Evolutionary conservation across 2,888 invertebrate species (phyloP).

Genomic region (Tipula lateralis): DNA sequence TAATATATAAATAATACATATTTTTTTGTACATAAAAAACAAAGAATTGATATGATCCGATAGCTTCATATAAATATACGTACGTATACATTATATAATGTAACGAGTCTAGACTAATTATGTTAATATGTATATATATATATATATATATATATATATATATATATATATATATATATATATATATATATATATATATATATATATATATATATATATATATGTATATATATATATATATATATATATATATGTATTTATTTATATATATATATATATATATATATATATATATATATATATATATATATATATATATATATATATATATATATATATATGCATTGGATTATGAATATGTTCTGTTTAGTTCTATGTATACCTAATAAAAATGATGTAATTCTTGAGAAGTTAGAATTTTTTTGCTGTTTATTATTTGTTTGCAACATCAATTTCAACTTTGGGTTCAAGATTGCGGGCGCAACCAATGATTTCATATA

Average conservation of each 20-base stretch:
- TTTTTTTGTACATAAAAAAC: neutral
- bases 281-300: no score
- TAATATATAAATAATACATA: neutral
- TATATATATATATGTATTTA: no score
- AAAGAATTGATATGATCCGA: neutral
- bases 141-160: no score
- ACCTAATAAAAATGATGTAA: neutral
- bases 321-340: no score
- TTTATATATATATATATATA: no score
- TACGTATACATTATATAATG: neutral
- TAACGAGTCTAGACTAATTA: neutral
- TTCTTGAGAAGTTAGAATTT: neutral
- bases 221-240: no score
- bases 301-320: no score
- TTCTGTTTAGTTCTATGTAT: neutral
- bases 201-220: no score
- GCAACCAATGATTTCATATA: neutral
- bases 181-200: no score
- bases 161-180: no score
- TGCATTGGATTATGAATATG: neutral
- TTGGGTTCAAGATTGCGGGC: neutral
- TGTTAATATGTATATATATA: neutral
- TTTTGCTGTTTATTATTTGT: neutral
- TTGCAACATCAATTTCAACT: conserved; percentile 19
- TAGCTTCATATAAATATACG: neutral